Conservation (phyloP, 2,888 invertebrate genomes). For the Dryobota labecula region DNA sequence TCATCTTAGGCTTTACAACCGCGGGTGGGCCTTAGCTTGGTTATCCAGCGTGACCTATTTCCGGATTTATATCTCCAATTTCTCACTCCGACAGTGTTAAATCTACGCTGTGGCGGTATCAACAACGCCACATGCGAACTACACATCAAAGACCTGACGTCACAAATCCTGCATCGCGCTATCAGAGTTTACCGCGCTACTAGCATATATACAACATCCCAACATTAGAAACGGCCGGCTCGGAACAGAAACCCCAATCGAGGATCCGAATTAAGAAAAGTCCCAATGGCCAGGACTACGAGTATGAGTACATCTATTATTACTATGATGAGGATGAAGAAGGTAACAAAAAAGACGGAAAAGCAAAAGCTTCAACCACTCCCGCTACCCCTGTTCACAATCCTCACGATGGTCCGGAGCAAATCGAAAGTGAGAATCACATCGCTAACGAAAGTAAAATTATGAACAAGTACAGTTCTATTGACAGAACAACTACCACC, state of each 20-base stretch:
- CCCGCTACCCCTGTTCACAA: slow-evolving; percentile 83
- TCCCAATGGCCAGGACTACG: slow-evolving; percentile 97
- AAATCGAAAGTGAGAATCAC: slow-evolving; percentile 85
- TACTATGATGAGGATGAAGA: slow-evolving; percentile 96
- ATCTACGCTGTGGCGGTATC: too few relatives aligned
- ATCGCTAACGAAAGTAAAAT: slow-evolving; percentile 84
- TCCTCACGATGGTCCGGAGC: slow-evolving; percentile 91
- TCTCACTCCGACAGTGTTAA: too few relatives aligned
- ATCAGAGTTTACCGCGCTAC: too few relatives aligned
- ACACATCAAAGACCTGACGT: too few relatives aligned
- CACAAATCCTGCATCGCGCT: too few relatives aligned
- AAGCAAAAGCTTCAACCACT: slow-evolving; percentile 72
- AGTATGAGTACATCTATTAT: slow-evolving; percentile 97
- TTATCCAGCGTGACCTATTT: too few relatives aligned
- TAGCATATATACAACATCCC: too few relatives aligned
- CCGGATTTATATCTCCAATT: too few relatives aligned
- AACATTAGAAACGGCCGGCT: slow-evolving; percentile 92
- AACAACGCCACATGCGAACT: too few relatives aligned
- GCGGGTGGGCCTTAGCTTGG: too few relatives aligned
- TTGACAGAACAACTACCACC: slow-evolving; percentile 86
- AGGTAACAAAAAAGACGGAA: slow-evolving; percentile 78
- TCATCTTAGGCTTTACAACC: too few relatives aligned
- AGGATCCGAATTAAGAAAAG: slow-evolving; percentile 96
- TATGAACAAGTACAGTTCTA: slow-evolving; percentile 90
- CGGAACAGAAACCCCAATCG: slow-evolving; percentile 93